Percentiles rank a stretch among this genome's conserved stretches.
Conservation (phyloP, 2,113 vertebrate genomes). For the Zosterops lateralis region DNA sequence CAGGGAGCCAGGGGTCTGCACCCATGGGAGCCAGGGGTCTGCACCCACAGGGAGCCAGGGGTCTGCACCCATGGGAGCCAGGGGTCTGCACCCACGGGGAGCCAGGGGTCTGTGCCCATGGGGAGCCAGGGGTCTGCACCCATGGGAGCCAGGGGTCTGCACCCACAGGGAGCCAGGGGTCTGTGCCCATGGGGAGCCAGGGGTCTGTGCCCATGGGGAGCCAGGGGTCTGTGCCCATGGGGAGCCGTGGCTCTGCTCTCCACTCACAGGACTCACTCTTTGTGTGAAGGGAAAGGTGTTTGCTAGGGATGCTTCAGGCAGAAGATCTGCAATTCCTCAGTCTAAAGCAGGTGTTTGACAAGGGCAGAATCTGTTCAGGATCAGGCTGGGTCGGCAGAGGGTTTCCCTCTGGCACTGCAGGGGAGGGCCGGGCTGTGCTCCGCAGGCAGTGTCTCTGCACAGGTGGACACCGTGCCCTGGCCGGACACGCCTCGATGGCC, state of each 20-base stretch:
- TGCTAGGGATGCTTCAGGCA: background rate
- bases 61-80: too few relatives aligned
- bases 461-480: rapidly evolving
- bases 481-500: rapidly evolving
- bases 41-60: too few relatives aligned
- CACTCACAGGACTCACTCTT: rapidly evolving
- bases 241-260: background rate
- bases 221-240: background rate
- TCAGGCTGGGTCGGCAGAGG: background rate
- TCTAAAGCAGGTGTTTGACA: background rate
- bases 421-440: background rate
- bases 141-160: too few relatives aligned
- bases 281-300: background rate
- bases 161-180: too few relatives aligned
- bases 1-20: rapidly evolving
- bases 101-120: too few relatives aligned
- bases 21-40: too few relatives aligned
- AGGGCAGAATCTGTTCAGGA: background rate
- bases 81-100: too few relatives aligned
- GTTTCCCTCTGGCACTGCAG: background rate
- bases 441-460: rapidly evolving
- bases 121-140: too few relatives aligned
- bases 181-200: too few relatives aligned
- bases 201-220: too few relatives aligned
- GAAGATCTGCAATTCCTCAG: background rate